These are phyloP conservation scores for Panurus biarmicus DNA, from an alignment of 2,113 vertebrate genomes.

Conservation along the genomic window DNA sequence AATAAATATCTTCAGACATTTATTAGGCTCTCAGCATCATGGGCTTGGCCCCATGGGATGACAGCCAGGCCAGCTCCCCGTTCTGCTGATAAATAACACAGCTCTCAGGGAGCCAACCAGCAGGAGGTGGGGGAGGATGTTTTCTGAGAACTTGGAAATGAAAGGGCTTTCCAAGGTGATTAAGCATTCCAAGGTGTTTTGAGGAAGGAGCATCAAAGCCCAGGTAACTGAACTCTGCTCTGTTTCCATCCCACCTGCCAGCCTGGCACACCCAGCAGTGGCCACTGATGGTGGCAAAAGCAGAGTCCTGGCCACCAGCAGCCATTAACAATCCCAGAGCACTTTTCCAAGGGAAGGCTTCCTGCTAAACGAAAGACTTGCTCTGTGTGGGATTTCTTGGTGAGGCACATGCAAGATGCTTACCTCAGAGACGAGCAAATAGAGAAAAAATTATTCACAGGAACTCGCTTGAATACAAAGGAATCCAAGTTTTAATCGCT, in stretches of 20 bases:
- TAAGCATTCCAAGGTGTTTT: background rate
- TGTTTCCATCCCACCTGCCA: background rate
- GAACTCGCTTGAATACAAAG: background rate
- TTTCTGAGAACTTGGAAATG: background rate
- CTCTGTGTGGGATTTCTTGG: background rate
- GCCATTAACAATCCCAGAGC: background rate
- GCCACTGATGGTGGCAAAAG: background rate
- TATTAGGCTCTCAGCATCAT: background rate
- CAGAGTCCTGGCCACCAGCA: background rate
- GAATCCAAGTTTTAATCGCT: background rate
- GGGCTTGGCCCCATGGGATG: background rate
- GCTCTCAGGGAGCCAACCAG: background rate
- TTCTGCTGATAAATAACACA: background rate
- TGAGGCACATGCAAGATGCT: background rate
- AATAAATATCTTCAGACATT: background rate
- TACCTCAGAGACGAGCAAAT: background rate
- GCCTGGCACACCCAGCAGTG: too few species aligned
- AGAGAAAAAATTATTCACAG: background rate
- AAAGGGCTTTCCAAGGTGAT: background rate
- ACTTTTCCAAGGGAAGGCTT: background rate
- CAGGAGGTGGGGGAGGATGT: accelerated
- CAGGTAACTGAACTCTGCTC: background rate
- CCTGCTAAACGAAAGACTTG: background rate
- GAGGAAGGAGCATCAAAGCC: background rate
- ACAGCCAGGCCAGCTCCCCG: background rate